phyloP scores from a whole-genome alignment of 2,113 vertebrate species.

The Arizona elegans region DNA sequence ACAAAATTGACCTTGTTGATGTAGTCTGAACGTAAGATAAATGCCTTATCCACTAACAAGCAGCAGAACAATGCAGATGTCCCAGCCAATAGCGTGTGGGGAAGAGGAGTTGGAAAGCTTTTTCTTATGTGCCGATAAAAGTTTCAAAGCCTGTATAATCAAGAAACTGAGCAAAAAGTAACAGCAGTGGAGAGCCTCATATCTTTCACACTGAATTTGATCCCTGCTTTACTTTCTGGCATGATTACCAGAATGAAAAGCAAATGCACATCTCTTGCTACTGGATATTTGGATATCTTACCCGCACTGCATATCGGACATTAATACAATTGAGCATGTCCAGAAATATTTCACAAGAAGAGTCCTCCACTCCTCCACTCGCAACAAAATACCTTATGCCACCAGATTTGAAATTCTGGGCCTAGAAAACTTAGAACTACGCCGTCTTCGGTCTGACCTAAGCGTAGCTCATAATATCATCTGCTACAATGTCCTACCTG shows the following conservation, averaged over 20 bases:
- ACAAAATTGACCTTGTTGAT: slow-evolving; percentile 67
- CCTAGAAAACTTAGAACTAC: too few species aligned
- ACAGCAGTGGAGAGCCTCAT: neutral
- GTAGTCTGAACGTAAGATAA: slow-evolving; percentile 55
- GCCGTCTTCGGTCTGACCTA: too few species aligned
- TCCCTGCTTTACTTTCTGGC: neutral
- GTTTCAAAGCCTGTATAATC: slow-evolving; percentile 19
- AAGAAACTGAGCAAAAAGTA: slow-evolving; percentile 8
- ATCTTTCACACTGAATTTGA: neutral
- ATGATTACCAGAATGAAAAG: neutral
- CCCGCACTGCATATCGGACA: too few species aligned
- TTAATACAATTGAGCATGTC: too few species aligned
- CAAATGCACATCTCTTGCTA: neutral
- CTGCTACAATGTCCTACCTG: too few species aligned
- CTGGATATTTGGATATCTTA: neutral
- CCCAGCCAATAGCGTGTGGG: slow-evolving; percentile 14
- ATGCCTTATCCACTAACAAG: slow-evolving; percentile 59
- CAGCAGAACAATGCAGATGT: slow-evolving; percentile 40
- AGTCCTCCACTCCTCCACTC: too few species aligned
- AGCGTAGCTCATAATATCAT: too few species aligned
- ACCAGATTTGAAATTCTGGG: too few species aligned
- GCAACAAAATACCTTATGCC: too few species aligned
- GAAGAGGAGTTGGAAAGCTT: slow-evolving; percentile 36
- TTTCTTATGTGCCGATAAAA: slow-evolving; percentile 43
- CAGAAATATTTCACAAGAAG: too few species aligned